Percentiles rank a stretch among this genome's conserved stretches.
Evolutionary conservation across 2,888 invertebrate genomes (phyloP).

Genomic region (Dicycla oo): DNA sequence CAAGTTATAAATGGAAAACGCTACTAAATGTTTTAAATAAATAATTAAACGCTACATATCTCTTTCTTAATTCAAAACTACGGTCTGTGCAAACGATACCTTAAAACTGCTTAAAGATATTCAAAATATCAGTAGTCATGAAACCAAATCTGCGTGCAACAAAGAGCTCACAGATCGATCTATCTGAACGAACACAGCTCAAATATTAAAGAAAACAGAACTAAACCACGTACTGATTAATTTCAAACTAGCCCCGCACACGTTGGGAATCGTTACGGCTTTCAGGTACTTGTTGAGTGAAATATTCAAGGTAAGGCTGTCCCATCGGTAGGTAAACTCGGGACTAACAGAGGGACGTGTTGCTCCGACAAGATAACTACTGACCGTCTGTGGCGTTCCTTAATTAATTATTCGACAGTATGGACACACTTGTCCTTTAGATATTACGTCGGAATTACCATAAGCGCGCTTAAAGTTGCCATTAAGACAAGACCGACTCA

Average conservation of each 20-base stretch:
- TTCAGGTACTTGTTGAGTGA: conserved; percentile 63
- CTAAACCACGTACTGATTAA: conserved; percentile 56
- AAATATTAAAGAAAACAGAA: conserved; percentile 55
- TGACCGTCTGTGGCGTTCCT: conserved; percentile 55
- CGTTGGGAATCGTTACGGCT: conserved; percentile 54
- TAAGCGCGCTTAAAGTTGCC: conserved; percentile 28
- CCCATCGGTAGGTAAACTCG: conserved; percentile 61
- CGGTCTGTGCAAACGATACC: not conserved
- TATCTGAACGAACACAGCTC: conserved; percentile 30
- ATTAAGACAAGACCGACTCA: conserved; percentile 16
- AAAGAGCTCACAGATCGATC: conserved; percentile 33
- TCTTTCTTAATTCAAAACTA: not conserved
- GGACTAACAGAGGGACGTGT: conserved; percentile 58
- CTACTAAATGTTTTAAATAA: conserved; percentile 13
- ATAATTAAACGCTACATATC: conserved; percentile 10
- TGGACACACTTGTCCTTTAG: conserved; percentile 53
- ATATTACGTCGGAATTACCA: conserved; percentile 37
- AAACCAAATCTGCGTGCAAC: conserved; percentile 38
- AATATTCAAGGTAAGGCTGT: conserved; percentile 67
- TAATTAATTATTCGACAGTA: conserved; percentile 60
- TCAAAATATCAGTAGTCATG: conserved; percentile 14
- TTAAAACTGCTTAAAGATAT: not conserved
- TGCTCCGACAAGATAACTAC: conserved; percentile 60
- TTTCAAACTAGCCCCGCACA: conserved; percentile 57
- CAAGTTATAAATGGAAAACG: conserved; percentile 20